phyloP scores from a whole-genome alignment of 1,140 invertebrate species.

The Drosophila erecta region DNA sequence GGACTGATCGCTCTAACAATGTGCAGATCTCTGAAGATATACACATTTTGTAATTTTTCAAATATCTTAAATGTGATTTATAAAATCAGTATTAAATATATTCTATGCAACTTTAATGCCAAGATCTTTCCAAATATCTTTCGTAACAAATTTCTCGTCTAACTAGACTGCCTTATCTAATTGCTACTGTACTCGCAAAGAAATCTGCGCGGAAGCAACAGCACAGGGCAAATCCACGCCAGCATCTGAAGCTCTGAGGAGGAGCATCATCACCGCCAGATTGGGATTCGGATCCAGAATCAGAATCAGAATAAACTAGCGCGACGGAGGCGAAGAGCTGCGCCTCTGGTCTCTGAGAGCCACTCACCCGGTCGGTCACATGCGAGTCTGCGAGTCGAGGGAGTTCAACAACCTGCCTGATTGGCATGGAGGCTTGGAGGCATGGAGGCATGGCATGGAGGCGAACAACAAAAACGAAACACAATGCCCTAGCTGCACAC shows the following conservation, averaged over 20 bases:
- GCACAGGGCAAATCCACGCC: slow-evolving; percentile 28
- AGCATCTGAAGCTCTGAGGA: slow-evolving; percentile 26
- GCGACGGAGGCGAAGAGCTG: slow-evolving; percentile 14
- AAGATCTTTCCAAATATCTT: too few species aligned
- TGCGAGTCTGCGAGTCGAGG: slow-evolving; percentile 16
- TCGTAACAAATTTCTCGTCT: not conserved
- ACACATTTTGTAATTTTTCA: too few species aligned
- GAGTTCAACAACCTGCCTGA: slow-evolving; percentile 71
- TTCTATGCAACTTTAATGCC: too few species aligned
- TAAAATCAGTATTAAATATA: too few species aligned
- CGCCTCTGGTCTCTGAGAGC: slow-evolving; percentile 56
- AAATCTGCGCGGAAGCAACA: slow-evolving; percentile 61
- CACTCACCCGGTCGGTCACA: slow-evolving; percentile 77
- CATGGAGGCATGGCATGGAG: slow-evolving; percentile 15
- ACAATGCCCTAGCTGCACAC: slow-evolving; percentile 35
- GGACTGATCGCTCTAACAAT: too few species aligned
- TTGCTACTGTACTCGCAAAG: slow-evolving; percentile 17
- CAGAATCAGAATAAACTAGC: slow-evolving; percentile 27
- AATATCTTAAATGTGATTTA: too few species aligned
- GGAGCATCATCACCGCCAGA: slow-evolving; percentile 31
- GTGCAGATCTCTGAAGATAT: not conserved
- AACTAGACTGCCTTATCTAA: not conserved
- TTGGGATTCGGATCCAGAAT: slow-evolving; percentile 54
- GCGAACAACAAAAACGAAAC: slow-evolving; percentile 28
- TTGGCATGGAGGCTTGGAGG: slow-evolving; percentile 42